These are phyloP conservation scores for Tinea semifulvella DNA, from an alignment of 2,888 invertebrate species.

Conservation along the genomic window DNA sequence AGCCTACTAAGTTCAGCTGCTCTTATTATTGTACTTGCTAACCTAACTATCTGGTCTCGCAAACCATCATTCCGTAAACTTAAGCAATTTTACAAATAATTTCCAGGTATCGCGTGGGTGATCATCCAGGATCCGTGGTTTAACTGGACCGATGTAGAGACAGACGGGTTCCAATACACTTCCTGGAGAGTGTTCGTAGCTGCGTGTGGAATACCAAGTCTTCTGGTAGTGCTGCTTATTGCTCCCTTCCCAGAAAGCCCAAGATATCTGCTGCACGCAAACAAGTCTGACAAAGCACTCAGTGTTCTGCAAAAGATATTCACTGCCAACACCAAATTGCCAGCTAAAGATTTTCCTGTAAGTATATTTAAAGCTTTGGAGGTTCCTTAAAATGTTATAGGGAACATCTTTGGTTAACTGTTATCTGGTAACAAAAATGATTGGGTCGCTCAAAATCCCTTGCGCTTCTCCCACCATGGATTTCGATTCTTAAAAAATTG, in stretches of 20 bases:
- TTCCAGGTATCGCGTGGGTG: constrained; percentile 53
- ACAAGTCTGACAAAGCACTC: constrained; percentile 56
- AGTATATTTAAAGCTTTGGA: too few relatives aligned
- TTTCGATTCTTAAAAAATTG: too few relatives aligned
- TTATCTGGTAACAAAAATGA: too few relatives aligned
- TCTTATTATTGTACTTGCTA: too few relatives aligned
- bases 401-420: too few relatives aligned
- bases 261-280: constrained; percentile 59
- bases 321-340: constrained; percentile 57
- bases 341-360: constrained; percentile 62
- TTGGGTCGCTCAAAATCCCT: too few relatives aligned
- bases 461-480: too few relatives aligned
- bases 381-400: too few relatives aligned
- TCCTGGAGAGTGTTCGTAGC: constrained; percentile 73
- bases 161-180: constrained; percentile 51
- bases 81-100: neutral
- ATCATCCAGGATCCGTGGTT: constrained; percentile 47
- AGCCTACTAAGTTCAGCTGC: too few relatives aligned
- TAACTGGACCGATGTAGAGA: constrained; percentile 32
- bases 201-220: constrained; percentile 66
- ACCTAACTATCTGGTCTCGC: too few relatives aligned
- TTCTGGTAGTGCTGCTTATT: constrained; percentile 56
- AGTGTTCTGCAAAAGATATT: constrained; percentile 64
- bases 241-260: constrained; percentile 68
- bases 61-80: too few relatives aligned